Evolutionary conservation across 1,140 invertebrate species (phyloP), one percentile per base, ranked within the genome.

Genomic region (Druon quercuslanigerum): DNA sequence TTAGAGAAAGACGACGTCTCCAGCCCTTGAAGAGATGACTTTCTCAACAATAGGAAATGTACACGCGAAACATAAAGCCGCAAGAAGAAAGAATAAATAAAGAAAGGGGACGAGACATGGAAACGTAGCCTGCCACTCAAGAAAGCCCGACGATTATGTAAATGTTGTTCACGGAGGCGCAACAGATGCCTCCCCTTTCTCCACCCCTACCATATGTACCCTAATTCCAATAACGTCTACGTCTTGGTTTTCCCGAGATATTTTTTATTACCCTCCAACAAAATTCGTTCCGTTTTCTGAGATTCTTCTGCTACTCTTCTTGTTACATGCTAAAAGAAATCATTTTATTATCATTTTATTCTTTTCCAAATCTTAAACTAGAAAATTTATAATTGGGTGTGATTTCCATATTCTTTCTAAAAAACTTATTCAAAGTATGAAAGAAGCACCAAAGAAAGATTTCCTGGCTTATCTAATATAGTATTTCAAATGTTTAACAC

Each of bases 131-230:
- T 75, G 83, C 76, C 80, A 79, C 79, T 79, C 77, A 79, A 52
- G 80, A 75, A 79, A 73, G 50, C 82, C 75, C 77, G 78, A 83
- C 89, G 89, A 90, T 90, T 90, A 90, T 90, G 89, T 86, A 90
- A 90, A 90, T 90, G 87, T 87, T 89, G 87, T 86, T 89, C 87
- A 87, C 84, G 87, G 87, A 89, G 84, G 88, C 88, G 89, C 89
- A 90, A 90, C 89, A 90, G 89, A 90, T 90, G 89, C 87, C 87
- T 88, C 79, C 79, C 80, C 84, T 79, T 76, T 25, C 50, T 52
- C 74, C 80, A 77, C 74, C 82, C 66, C 51, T 57, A 51, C 60
- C 74, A 82, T 80, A 81, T 79, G 73, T 81, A 76, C 76, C 78
- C 81, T 87, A 86, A 87, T 85, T 83, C 83, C 85, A 86, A 87